These are phyloP conservation scores for Drosophila cardini DNA, from an alignment of 1,140 invertebrate species.

Conservation along the genomic window DNA sequence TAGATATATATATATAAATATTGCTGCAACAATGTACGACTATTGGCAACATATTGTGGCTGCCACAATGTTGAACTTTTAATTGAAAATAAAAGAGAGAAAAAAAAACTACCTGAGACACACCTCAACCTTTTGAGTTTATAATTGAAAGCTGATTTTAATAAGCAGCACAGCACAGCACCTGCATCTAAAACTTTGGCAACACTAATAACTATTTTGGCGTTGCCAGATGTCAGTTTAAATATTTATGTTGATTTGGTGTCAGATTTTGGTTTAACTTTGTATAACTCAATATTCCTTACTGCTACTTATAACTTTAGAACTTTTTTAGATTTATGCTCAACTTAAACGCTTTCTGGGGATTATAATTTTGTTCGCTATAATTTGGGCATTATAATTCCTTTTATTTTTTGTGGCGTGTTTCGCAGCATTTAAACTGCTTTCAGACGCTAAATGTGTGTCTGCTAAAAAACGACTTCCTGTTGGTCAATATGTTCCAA, in stretches of 20 bases:
- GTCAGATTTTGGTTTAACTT: neutral
- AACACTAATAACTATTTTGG: slow-evolving; percentile 2
- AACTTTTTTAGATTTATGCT: slow-evolving; percentile 2
- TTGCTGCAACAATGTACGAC: slow-evolving; percentile 9
- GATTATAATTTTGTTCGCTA: neutral
- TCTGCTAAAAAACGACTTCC: slow-evolving; percentile 7
- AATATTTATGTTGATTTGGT: slow-evolving; percentile 18
- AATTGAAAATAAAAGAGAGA: slow-evolving; percentile 38
- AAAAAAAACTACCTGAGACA: slow-evolving; percentile 36
- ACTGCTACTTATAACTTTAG: neutral
- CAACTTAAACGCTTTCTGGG: neutral
- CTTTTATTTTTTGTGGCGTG: too few species aligned
- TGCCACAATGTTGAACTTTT: slow-evolving; percentile 51
- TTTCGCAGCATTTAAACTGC: too few species aligned
- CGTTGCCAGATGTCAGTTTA: slow-evolving; percentile 6
- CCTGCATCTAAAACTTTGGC: slow-evolving; percentile 19
- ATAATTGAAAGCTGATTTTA: slow-evolving; percentile 39
- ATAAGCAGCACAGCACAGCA: slow-evolving; percentile 28
- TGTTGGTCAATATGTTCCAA: slow-evolving; percentile 18
- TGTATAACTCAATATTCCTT: too few species aligned
- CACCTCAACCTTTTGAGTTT: slow-evolving; percentile 9
- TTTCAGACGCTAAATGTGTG: too few species aligned
- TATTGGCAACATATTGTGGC: slow-evolving; percentile 27
- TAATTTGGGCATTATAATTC: slow-evolving; percentile 4
- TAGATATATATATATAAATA: slow-evolving; percentile 9